Evolutionary conservation across 2,113 vertebrate species (phyloP).

Genomic region (Elephas maximus): DNA sequence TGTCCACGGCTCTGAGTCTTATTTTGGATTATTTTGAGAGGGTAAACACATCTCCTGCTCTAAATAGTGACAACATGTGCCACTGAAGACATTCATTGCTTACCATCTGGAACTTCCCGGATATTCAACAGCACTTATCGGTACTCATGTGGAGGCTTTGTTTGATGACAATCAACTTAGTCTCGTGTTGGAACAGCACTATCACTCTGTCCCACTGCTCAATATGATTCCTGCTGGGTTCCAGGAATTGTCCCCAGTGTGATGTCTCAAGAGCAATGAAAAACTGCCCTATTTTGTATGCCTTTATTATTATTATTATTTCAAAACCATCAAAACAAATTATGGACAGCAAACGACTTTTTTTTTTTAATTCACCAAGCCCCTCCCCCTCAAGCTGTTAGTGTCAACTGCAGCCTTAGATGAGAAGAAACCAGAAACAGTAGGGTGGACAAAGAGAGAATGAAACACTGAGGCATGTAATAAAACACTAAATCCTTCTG

Average conservation of each 20-base stretch:
- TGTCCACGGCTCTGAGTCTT: slow-evolving; percentile 51
- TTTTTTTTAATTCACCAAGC: background rate
- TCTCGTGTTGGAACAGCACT: slow-evolving; percentile 6
- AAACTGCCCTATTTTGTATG: background rate
- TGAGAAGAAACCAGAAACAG: slow-evolving; percentile 17
- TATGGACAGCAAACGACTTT: slow-evolving; percentile 21
- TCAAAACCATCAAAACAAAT: slow-evolving; percentile 46
- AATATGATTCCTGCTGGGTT: slow-evolving; percentile 37
- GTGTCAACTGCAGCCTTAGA: background rate
- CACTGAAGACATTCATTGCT: slow-evolving; percentile 14
- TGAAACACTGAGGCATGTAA: background rate
- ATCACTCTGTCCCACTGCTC: background rate
- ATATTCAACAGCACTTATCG: background rate
- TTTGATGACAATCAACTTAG: slow-evolving; percentile 24
- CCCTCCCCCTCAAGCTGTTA: background rate
- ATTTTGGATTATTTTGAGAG: slow-evolving; percentile 58
- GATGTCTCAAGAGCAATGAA: slow-evolving; percentile 44
- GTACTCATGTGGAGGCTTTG: slow-evolving; percentile 7
- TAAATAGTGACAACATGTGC: slow-evolving; percentile 46
- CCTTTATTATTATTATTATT: background rate
- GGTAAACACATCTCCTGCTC: slow-evolving; percentile 43
- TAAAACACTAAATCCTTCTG: slow-evolving; percentile 5
- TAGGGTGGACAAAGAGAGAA: background rate
- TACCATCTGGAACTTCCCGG: background rate
- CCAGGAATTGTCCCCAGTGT: slow-evolving; percentile 32